Evolutionary conservation across 2,113 vertebrate species (phyloP).

Genomic region (Sinosuthora webbiana): DNA sequence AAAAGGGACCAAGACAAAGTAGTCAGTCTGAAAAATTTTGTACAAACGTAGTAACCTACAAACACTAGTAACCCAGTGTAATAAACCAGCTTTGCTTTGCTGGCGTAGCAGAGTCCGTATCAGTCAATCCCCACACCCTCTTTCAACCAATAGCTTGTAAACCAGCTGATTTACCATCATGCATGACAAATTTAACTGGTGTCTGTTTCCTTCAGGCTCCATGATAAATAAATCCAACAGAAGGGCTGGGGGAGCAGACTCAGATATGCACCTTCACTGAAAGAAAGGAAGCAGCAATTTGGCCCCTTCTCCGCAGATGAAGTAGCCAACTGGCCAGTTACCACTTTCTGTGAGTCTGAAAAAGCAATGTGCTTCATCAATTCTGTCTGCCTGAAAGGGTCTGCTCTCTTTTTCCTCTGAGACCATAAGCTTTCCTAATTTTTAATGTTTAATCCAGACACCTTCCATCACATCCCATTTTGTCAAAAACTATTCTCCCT

Average conservation of each 20-base stretch:
- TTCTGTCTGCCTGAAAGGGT: slow-evolving; percentile 21
- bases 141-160: neutral
- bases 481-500: neutral
- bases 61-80: neutral
- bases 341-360: slow-evolving; percentile 11
- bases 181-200: neutral
- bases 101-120: neutral
- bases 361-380: slow-evolving; percentile 3
- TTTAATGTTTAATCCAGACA: slow-evolving; percentile 32
- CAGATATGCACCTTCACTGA: neutral
- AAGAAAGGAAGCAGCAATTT: neutral
- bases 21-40: neutral
- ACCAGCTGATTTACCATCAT: neutral
- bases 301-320: neutral
- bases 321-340: slow-evolving; percentile 33
- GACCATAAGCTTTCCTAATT: neutral
- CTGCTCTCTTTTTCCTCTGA: slow-evolving; percentile 24
- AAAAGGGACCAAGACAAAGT: neutral
- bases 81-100: neutral
- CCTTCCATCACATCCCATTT: neutral
- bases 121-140: neutral
- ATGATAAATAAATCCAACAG: neutral
- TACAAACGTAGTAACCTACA: neutral
- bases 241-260: neutral
- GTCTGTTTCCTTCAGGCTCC: neutral